phyloP scores from a whole-genome alignment of 2,888 invertebrate species.

The Tanytarsus gracilentus region DNA sequence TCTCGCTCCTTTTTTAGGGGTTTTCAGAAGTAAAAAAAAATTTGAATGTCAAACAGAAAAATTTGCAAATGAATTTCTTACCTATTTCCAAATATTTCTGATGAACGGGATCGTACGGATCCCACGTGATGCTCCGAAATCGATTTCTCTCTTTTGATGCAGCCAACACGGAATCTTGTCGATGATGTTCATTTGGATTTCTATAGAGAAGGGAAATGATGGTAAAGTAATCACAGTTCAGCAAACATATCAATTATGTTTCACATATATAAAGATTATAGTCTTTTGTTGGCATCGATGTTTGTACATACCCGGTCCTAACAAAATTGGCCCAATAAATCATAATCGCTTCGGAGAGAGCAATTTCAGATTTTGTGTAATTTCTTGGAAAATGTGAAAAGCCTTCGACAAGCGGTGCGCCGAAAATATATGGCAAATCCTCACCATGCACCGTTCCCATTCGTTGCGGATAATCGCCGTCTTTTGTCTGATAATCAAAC shows the following conservation, averaged over 20 bases:
- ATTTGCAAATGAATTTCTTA: conserved; percentile 42
- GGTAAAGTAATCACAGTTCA: conserved; percentile 17
- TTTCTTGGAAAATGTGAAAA: conserved; percentile 74
- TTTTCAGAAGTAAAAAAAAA: background rate
- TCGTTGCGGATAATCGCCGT: conserved; percentile 81
- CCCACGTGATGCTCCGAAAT: conserved; percentile 78
- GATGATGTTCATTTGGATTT: conserved; percentile 76
- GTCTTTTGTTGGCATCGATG: too few relatives aligned
- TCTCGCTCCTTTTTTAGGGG: too few relatives aligned
- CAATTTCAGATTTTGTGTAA: conserved; percentile 78
- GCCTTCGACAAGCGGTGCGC: conserved; percentile 79
- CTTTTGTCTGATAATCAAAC: conserved; percentile 84
- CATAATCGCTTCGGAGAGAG: conserved; percentile 78
- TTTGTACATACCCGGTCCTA: conserved; percentile 77
- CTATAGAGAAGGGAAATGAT: too few relatives aligned
- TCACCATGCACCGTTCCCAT: conserved; percentile 91
- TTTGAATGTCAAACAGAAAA: conserved; percentile 1
- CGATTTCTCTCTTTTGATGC: conserved; percentile 76
- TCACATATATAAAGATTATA: too few relatives aligned
- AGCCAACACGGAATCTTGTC: conserved; percentile 65
- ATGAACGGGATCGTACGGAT: conserved; percentile 83
- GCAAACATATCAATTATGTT: conserved; percentile 25
- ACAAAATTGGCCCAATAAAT: conserved; percentile 83
- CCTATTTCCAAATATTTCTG: conserved; percentile 91
- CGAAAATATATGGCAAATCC: conserved; percentile 83